Evolutionary conservation across 2,113 vertebrate species (phyloP).

Genomic region (Neolamprologus kungweensis): DNA sequence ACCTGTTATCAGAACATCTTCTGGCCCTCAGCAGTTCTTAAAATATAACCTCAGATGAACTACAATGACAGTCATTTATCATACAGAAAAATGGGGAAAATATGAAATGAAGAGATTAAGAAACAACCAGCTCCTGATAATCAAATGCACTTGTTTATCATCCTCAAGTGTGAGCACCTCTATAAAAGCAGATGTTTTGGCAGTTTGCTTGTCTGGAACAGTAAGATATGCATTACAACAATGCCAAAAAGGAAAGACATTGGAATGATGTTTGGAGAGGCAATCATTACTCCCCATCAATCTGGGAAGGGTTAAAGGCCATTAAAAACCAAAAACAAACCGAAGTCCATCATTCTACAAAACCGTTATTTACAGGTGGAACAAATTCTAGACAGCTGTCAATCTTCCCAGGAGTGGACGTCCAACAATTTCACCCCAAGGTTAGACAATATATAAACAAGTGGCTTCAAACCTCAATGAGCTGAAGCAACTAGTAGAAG

Average conservation of each 20-base stretch:
- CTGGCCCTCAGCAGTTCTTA: background rate
- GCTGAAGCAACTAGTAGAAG: too few relatives aligned
- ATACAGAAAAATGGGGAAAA: background rate
- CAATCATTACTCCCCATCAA: background rate
- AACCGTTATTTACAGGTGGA: background rate
- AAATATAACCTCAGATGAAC: background rate
- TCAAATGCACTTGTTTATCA: background rate
- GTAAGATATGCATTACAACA: background rate
- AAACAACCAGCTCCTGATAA: background rate
- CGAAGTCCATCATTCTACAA: background rate
- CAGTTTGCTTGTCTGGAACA: background rate
- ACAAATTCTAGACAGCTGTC: background rate
- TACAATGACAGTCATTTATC: background rate
- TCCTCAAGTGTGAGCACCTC: background rate
- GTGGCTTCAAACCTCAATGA: background rate
- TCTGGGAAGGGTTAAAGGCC: background rate
- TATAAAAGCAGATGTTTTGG: background rate
- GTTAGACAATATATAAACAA: background rate
- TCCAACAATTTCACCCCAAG: background rate
- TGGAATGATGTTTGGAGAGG: background rate
- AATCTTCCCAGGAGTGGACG: background rate
- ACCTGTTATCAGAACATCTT: background rate
- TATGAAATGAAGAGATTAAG: background rate
- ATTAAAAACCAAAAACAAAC: background rate
- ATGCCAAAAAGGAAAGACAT: background rate